Evolutionary conservation across 2,888 invertebrate species (phyloP), one percentile per base, ranked within the genome.

Genomic region (Listrodromus nycthemerus): DNA sequence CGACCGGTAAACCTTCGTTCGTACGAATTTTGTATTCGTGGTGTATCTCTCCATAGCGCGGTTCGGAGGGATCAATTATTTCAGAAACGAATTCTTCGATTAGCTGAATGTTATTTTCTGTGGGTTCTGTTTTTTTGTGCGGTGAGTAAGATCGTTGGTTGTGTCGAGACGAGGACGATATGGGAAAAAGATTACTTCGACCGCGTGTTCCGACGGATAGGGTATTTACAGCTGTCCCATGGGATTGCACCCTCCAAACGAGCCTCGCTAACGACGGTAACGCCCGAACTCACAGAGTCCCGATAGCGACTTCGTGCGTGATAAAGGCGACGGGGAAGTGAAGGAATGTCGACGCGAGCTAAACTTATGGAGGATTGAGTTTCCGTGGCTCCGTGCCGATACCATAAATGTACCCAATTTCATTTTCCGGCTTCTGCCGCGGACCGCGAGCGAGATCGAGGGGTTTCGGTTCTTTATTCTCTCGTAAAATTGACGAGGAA

Each of bases 401-500:
- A 50, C 66, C 76, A 71, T 73, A 80, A 80, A 80, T 80, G 76
- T 73, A 80, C 71, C 80, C 80, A 80, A 76, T 83, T 80, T 80
- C 52, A 50, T 52, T 80, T 61, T 71, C 55, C 61, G 73, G 50
- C 37, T 82, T 65, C 67, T 67, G 48, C 70, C 61, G 19, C 63
- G 48, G 30, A 61, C 30, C 13, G 6, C 41, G 58, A 58, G 21
- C 24, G 37, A 19, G 37, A 73, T 37, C 48, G 10, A 52, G 19
- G 78, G 65, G 63, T 76, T 69, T 73, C 41, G 71, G 30, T 73
- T 83, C 83, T 81, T 81, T 82, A 84, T 85, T 85, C 81, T 85
- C 85, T 67, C 73, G 66, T 77, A 67, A 86, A 86, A 85, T 87
- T 86, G 86, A 86, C 85, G 86, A 82, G 80, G 58, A 84, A 83